Conservation (phyloP, 2,797 vertebrate species). For the Ctenosaura bakeri region DNA sequence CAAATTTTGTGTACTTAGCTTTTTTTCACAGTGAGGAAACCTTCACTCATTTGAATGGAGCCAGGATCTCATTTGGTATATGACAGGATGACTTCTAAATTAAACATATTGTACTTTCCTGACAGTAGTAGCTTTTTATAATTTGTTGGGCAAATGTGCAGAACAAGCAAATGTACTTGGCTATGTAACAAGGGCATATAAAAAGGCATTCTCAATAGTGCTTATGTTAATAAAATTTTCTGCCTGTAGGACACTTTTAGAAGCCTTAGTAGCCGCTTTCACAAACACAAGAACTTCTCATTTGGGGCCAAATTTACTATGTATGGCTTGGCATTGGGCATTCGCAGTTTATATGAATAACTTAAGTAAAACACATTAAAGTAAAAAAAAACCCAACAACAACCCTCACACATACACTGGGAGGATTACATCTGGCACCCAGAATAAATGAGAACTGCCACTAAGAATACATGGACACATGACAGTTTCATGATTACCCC, state of each 20-base stretch:
- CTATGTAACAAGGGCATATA: slow-evolving; percentile 1
- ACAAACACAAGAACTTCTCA: background rate
- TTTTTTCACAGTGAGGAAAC: background rate
- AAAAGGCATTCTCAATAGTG: background rate
- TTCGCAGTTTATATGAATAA: background rate
- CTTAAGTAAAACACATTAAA: background rate
- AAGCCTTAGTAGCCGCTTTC: background rate
- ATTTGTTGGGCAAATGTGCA: background rate
- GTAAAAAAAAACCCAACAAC: no score
- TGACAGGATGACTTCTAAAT: background rate
- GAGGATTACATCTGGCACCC: background rate
- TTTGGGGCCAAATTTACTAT: background rate
- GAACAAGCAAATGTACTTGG: background rate
- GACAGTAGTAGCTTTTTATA: background rate
- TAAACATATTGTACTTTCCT: background rate
- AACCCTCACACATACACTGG: background rate
- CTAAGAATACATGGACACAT: background rate
- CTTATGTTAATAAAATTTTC: background rate
- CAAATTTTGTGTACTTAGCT: background rate
- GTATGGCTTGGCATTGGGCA: background rate
- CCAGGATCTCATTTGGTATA: background rate
- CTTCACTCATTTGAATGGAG: background rate
- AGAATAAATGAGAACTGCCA: background rate
- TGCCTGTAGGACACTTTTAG: background rate
- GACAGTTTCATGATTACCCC: background rate